phyloP scores from a whole-genome alignment of 2,797 vertebrate genomes.

The Oreochromis grahami region DNA sequence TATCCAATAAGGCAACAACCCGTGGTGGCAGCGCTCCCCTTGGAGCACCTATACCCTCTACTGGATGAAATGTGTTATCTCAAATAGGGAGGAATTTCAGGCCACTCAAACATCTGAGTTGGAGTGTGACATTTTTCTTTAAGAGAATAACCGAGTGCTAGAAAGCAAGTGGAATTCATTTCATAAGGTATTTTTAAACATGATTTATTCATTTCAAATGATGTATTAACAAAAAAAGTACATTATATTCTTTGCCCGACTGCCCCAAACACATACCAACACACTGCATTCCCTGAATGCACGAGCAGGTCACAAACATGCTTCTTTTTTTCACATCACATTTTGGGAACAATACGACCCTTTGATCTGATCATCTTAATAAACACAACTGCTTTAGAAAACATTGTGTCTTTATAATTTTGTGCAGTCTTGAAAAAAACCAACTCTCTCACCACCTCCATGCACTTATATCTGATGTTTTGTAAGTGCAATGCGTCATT shows the following conservation, averaged over 20 bases:
- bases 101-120: background rate
- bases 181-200: background rate
- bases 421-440: background rate
- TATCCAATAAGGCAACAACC: background rate
- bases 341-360: background rate
- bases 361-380: background rate
- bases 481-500: background rate
- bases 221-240: background rate
- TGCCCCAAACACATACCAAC: background rate
- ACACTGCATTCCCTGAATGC: background rate
- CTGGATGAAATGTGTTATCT: slow-evolving; percentile 71
- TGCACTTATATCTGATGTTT: background rate
- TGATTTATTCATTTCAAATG: background rate
- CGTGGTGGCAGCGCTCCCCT: slow-evolving; percentile 35
- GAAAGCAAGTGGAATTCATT: fast-evolving
- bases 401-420: background rate
- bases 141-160: background rate
- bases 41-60: slow-evolving; percentile 83
- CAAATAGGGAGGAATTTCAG: background rate
- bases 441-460: background rate
- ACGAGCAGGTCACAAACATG: background rate
- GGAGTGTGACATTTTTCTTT: background rate
- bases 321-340: background rate
- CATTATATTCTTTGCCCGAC: background rate
- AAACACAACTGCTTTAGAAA: background rate